Base-by-base conservation (phyloP, 2,113 vertebrate species). In the Centropus bengalensis region DNA sequence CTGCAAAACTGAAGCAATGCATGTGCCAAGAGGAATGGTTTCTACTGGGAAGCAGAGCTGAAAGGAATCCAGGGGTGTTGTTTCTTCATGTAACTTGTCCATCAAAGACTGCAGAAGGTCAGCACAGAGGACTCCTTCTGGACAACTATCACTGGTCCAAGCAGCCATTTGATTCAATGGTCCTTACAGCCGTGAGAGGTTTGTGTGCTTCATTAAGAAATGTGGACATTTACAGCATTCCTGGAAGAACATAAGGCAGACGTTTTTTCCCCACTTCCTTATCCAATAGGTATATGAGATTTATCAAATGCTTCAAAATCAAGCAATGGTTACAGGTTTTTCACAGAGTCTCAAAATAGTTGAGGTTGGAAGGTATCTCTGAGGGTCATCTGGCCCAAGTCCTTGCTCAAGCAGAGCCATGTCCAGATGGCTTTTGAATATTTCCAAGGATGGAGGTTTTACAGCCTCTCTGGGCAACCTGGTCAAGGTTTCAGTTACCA, bases 1-100 rank as follows among this genome's bases (percentile, higher is more conserved):
- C 69, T 94, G 77, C 91, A 33, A 67, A 82, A 88, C 49, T 51
- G 67, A 47, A 3, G 6, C n/a, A 51, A 28, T 26, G 14, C 27
- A 30, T 80, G 17, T 75, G 55, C 67, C 82, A 95, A 88, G 47
- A 73, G 24, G 52, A 44, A 74, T 66, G 67, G 66, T 92, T 96
- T 95, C 91, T 78, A 91, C 88, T 58, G 64, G 68, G 63, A 56
- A 93, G 74, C 17, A 93, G 68, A 93, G 88, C 75, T 45, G 28
- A 93, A 93, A 56, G 60, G 9, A 86, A 67, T 84, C 51, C 59
- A 60, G 33, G 7, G 32, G 74, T 91, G 32, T 82, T 58, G n/a
- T 88, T 82, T 76, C 54, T 68, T 92, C 52, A 28, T 59, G 28
- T 52, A 28, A 55, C 16, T 77, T 55, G 21, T 64, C 69, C 83